Conservation (phyloP, 2,888 invertebrate genomes). For the Strigamia crassipes region DNA sequence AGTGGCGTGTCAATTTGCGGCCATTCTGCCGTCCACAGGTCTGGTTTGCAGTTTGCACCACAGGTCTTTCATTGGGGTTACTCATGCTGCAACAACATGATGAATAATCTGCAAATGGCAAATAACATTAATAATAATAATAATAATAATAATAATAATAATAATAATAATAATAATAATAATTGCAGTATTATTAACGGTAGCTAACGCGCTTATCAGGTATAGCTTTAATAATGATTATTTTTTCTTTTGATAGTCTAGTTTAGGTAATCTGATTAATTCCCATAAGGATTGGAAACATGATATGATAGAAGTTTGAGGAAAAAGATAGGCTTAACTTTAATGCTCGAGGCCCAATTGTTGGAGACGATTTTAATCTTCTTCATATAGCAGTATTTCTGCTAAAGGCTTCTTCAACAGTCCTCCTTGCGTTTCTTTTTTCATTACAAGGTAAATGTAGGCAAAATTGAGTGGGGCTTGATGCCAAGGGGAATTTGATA, state of each 20-base stretch:
- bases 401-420: too few relatives aligned
- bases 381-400: not conserved
- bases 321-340: not conserved
- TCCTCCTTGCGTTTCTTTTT: not conserved
- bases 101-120: too few relatives aligned
- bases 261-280: not conserved
- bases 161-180: too few relatives aligned
- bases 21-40: too few relatives aligned
- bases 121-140: too few relatives aligned
- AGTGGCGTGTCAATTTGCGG: too few relatives aligned
- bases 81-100: too few relatives aligned
- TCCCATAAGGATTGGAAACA: not conserved
- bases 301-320: not conserved
- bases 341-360: not conserved
- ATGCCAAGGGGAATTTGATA: not conserved
- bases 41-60: too few relatives aligned
- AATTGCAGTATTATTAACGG: not conserved
- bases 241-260: not conserved
- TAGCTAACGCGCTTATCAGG: not conserved
- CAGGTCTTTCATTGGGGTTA: too few relatives aligned
- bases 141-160: too few relatives aligned
- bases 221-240: not conserved
- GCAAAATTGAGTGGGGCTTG: not conserved
- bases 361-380: not conserved
- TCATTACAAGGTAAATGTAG: not conserved